Percentiles rank a stretch among this genome's conserved stretches.
Conservation (phyloP, 2,888 invertebrate genomes). For the Drosophila flavopinicola region DNA sequence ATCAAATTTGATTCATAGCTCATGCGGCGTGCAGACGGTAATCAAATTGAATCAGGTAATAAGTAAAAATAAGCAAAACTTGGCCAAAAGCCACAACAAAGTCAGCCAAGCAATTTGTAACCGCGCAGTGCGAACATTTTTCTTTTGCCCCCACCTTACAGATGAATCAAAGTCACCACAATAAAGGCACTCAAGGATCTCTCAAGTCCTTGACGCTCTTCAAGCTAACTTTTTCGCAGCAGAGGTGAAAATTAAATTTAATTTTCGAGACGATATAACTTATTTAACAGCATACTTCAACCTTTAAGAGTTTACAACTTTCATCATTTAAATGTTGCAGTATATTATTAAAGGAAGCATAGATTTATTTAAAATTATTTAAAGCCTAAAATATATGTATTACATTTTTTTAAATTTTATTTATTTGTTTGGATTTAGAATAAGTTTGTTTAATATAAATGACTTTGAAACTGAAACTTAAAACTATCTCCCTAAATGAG, state of each 20-base stretch:
- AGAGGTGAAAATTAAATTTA: constrained; percentile 47
- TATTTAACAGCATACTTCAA: constrained; percentile 13
- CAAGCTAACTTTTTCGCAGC: constrained; percentile 25
- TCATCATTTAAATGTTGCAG: too few species aligned
- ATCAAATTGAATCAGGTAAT: constrained; percentile 60
- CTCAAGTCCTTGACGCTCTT: constrained; percentile 31
- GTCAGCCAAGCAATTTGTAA: constrained; percentile 55
- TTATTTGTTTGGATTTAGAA: too few species aligned
- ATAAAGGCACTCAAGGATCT: constrained; percentile 53
- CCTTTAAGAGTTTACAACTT: constrained; percentile 7
- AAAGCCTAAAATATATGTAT: too few species aligned
- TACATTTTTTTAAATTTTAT: too few species aligned
- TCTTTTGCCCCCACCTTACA: constrained; percentile 3
- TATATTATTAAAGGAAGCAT: too few species aligned
- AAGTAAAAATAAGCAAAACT: constrained; percentile 33
- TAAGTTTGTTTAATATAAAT: too few species aligned
- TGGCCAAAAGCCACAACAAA: constrained; percentile 64
- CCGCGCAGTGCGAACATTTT: constrained; percentile 45
- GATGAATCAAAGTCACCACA: constrained; percentile 54
- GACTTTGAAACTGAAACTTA: too few species aligned
- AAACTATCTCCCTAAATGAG: too few species aligned
- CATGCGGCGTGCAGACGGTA: constrained; percentile 28
- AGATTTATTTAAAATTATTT: too few species aligned
- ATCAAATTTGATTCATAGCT: constrained; percentile 44
- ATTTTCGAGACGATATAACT: constrained; percentile 45